A percentile compares a stretch with the other conserved stretches of the same genome.
phyloP scores from a whole-genome alignment of 2,888 invertebrate genomes.

The Penaeus monodon region DNA sequence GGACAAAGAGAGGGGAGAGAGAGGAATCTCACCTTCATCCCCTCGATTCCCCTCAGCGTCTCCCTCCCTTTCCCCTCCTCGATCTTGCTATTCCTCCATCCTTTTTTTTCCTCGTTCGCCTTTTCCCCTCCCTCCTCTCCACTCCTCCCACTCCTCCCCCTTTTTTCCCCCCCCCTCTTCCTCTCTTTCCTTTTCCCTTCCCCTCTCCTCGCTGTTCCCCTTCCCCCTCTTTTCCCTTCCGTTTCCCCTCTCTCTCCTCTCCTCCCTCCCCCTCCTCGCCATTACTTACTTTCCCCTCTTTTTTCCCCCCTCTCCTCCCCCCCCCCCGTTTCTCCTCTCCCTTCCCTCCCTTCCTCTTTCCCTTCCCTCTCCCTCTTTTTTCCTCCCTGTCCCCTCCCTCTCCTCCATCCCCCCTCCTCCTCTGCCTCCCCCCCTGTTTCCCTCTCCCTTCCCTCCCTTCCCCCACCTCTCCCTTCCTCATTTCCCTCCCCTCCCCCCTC shows the following conservation, averaged over 20 bases:
- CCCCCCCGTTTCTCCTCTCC: neutral
- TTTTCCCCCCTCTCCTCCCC: neutral
- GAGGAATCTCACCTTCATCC: neutral
- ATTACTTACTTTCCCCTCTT: neutral
- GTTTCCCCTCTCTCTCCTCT: neutral
- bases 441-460: neutral
- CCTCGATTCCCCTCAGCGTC: neutral
- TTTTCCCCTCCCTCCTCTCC: neutral
- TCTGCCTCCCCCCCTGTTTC: neutral
- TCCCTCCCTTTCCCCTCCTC: neutral
- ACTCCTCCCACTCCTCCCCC: neutral
- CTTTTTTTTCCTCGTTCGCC: neutral
- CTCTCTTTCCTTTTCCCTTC: neutral
- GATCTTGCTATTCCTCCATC: neutral
- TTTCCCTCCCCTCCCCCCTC: neutral
- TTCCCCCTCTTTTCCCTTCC: neutral
- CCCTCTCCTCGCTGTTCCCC: neutral
- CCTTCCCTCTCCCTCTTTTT: neutral
- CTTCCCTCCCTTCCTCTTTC: neutral
- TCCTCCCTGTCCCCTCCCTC: neutral
- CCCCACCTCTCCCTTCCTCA: neutral
- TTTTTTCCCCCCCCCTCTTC: neutral
- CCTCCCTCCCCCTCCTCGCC: neutral
- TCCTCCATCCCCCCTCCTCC: neutral
- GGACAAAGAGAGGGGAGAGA: neutral